Base-by-base conservation (phyloP, 2,888 invertebrate species). In the Sialis fuliginosa region DNA sequence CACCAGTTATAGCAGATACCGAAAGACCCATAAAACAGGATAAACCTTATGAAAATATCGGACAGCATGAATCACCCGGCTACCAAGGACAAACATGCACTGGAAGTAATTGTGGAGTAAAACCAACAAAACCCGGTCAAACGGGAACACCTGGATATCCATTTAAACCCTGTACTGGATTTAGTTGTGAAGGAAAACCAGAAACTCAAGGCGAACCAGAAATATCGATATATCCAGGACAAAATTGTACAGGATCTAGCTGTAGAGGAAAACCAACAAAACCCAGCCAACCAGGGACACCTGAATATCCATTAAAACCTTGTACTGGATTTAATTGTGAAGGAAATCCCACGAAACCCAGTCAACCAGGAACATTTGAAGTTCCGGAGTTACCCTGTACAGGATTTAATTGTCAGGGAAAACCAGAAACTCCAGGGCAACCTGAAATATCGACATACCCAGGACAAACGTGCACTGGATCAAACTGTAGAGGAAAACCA, bases 151-250 rank as follows among this genome's bases (percentile, higher is more conserved):
- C 56, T 6, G 53, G 54, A 5, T 33, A 30, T 10, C 52, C 40
- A 50, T n/a, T 50, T n/a, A n/a, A n/a, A 4, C 54, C 55, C 54
- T 22, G 52, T 52, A 22, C 51, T 47, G n/a, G 51, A 47, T 22
- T 22, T 22, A 22, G 4, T 22, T 22, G 22, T 4, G 4, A 22
- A 50, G 40, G 52, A 45, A 54, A 52, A 39, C 69, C 48, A 67
- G 69, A 42, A 67, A 68, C 22, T 67, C 70, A 51, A 43, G 51
- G 50, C 6, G 46, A 39, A 45, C 50, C 53, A 43, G 54, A 53
- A 13, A 2, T n/a, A 2, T 51, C 54, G 12, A 50, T 51, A 30
- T 39, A 44, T 45, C 48, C 54, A 39, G 43, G 51, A 41, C 52
- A 42, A 40, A n/a, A 33, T 55, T 63, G 62, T 61, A 31, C 50